Conservation (phyloP, 2,113 vertebrate species). For the Lagopus leucura region DNA sequence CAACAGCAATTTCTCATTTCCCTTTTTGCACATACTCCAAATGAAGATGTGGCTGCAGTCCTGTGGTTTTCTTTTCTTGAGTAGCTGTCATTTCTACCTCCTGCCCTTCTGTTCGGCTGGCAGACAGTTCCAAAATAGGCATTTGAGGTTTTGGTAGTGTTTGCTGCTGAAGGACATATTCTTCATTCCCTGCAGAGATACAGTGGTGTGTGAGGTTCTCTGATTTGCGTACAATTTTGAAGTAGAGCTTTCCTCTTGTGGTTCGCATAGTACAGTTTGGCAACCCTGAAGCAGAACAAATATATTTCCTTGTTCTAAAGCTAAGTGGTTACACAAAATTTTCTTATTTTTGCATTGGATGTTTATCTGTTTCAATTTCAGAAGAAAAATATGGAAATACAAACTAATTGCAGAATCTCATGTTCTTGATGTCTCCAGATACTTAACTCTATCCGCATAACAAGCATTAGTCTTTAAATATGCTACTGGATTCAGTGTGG, state of each 20-base stretch:
- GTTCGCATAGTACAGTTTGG: background rate
- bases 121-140: constrained; percentile 7
- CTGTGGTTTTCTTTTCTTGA: background rate
- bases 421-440: background rate
- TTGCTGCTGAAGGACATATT: background rate
- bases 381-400: background rate
- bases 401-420: background rate
- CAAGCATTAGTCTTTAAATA: background rate
- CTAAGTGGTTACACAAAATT: background rate
- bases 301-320: background rate
- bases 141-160: background rate
- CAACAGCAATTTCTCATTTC: background rate
- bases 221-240: background rate
- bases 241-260: background rate
- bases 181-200: background rate
- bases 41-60: constrained; percentile 28
- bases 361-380: background rate
- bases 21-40: background rate
- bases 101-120: background rate
- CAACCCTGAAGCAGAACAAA: background rate
- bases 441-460: background rate
- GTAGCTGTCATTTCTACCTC: constrained; percentile 2
- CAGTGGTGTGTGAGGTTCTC: rapidly evolving
- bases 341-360: background rate
- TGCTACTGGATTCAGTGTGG: background rate